Conservation (phyloP, 1,140 invertebrate genomes). For the Pseudomyrmex dendroicus region DNA sequence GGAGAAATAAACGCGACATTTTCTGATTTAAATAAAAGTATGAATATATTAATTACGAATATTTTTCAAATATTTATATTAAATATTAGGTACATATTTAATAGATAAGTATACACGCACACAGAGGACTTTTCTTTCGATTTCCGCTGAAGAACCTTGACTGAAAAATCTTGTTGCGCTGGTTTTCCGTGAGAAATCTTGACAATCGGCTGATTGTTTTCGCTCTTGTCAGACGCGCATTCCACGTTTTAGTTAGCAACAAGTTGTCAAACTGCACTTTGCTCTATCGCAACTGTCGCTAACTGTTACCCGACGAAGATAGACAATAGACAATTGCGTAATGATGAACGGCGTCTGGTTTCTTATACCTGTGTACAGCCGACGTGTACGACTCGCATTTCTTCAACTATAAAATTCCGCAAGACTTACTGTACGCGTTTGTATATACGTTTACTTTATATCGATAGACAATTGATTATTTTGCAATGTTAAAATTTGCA, state of each 20-base stretch:
- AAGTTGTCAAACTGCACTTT: conserved; percentile 54
- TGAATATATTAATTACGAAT: no score
- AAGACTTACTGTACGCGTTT: not conserved
- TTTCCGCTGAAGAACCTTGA: conserved; percentile 3
- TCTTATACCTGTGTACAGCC: not conserved
- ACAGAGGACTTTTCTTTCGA: not conserved
- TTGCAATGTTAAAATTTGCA: no score
- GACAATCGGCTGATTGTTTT: conserved; percentile 66
- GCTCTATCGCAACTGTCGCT: conserved; percentile 26
- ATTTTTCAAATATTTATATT: no score
- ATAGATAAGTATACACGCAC: no score
- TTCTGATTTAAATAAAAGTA: no score
- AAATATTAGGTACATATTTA: no score
- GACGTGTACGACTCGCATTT: not conserved
- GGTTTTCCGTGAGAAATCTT: conserved; percentile 63
- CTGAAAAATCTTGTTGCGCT: conserved; percentile 52
- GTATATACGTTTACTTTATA: no score
- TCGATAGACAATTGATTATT: no score
- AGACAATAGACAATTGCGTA: conserved; percentile 42
- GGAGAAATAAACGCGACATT: no score
- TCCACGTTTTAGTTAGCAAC: conserved; percentile 68
- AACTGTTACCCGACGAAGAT: conserved; percentile 33
- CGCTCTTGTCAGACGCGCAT: conserved; percentile 32
- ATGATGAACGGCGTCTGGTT: not conserved
- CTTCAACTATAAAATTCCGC: not conserved